Evolutionary conservation across 2,797 vertebrate species (phyloP).

Genomic region (Liasis olivaceus): DNA sequence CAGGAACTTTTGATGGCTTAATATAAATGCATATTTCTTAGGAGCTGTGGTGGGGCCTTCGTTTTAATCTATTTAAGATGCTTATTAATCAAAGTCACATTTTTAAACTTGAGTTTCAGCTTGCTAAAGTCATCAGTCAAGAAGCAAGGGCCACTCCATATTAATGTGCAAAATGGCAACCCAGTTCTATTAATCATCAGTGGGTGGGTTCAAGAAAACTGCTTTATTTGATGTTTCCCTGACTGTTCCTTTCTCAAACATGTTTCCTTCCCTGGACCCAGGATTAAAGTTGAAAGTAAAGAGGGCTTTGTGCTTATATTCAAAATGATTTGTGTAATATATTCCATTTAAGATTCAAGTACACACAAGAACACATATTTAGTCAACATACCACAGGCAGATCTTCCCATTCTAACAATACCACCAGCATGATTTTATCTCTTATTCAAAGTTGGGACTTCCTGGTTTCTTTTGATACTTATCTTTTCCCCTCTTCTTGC

Average conservation of each 20-base stretch:
- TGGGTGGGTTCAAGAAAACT: neutral
- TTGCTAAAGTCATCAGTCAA: neutral
- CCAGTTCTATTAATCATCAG: neutral
- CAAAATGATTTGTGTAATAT: neutral
- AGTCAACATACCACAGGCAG: too few species aligned
- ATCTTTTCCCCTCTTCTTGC: too few species aligned
- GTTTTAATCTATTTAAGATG: conserved; percentile 19
- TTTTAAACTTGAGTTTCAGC: conserved; percentile 4
- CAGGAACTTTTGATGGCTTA: conserved; percentile 7
- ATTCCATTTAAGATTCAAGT: neutral
- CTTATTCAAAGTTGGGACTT: neutral
- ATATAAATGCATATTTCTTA: conserved; percentile 23
- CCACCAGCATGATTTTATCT: neutral
- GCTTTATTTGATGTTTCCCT: neutral
- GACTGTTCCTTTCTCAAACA: neutral
- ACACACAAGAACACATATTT: too few species aligned
- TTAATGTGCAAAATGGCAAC: conserved; percentile 1
- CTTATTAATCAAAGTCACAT: conserved; percentile 25
- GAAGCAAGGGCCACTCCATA: neutral
- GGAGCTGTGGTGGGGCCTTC: neutral
- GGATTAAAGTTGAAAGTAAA: neutral
- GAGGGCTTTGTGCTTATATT: neutral
- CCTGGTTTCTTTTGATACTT: neutral
- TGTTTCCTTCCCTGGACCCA: neutral
- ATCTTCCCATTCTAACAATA: neutral